Base-by-base conservation (phyloP, 1,140 invertebrate genomes). In the Drosophila repleta region DNA sequence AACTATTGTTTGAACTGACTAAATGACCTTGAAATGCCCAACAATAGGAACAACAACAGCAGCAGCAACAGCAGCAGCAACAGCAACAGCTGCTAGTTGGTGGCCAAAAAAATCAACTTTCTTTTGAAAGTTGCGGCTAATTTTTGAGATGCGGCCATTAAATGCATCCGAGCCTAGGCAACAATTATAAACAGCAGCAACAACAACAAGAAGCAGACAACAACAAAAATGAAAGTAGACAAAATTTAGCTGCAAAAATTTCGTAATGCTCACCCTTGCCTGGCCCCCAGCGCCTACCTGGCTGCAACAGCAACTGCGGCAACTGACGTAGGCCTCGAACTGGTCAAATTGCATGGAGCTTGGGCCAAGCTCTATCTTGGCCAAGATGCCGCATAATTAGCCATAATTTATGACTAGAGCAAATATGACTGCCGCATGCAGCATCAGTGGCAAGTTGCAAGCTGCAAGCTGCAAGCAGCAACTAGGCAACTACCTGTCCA, bases 361-460 rank as follows among this genome's bases (percentile, higher is more conserved):
- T 35, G 32, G 82, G 82, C 74, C 83, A 85, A 35, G 32, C 32
- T 35, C 32, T 35, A 87, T 84, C 81, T 85, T 64, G 48, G 78
- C 78, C 73, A 87, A 85, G 81, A 85, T 85, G 81, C 81, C 80
- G 78, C 81, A 85, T 85, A 85, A 87, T 87, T 87, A 87, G 83
- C 62, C 87, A 79, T 88, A 87, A 87, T 87, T 87, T 87, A 77
- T 82, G 84, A 70, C 63, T 74, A 79, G 63, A 64, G 56, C 49
- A 61, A 80, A 55, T 61, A 58, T 74, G 73, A 56, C 37, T 52
- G 64, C 56, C 49, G 8, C 57, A 32, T 26, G 26, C 32, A 53
- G 21, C 24, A 29, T 32, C 60, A 35, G 37, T 45, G 43, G 58
- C 70, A 68, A 48, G 62, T 26, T 57, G 52, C 53, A 58, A 45